Evolutionary conservation across 2,797 vertebrate genomes (phyloP).

Genomic region (Chiroxiphia lanceolata): DNA sequence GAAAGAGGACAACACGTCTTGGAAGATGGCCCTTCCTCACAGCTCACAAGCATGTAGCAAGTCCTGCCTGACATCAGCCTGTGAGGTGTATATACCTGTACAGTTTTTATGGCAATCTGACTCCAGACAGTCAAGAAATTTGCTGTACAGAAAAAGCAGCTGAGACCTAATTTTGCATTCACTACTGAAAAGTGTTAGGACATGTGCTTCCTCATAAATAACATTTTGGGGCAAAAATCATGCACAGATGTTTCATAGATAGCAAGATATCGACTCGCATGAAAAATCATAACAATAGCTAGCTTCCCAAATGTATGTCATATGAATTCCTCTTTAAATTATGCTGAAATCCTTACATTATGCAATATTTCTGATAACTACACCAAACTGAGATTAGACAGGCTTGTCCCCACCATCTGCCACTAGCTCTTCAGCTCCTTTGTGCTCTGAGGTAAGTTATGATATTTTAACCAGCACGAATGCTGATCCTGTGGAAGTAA

Average conservation of each 20-base stretch:
- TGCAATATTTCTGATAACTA: neutral
- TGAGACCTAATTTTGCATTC: neutral
- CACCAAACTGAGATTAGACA: neutral
- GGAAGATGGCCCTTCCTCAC: neutral
- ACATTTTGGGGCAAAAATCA: neutral
- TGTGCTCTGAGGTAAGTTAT: neutral
- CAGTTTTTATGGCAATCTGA: neutral
- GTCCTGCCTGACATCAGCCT: neutral
- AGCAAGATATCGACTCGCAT: neutral
- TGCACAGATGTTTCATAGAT: neutral
- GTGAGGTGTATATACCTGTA: neutral
- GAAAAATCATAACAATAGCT: neutral
- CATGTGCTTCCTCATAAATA: neutral
- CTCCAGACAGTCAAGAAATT: neutral
- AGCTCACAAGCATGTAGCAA: neutral
- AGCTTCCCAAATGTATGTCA: neutral
- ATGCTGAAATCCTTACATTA: neutral
- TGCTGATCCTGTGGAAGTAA: neutral
- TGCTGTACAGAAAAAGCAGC: neutral
- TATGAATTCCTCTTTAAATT: neutral
- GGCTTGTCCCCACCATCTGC: neutral
- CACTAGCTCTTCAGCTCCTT: neutral
- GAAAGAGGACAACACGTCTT: accelerated
- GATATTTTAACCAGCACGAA: neutral
- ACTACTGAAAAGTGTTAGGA: neutral